Base-by-base conservation (phyloP, 2,113 vertebrate genomes). In the Hystrix brachyura region DNA sequence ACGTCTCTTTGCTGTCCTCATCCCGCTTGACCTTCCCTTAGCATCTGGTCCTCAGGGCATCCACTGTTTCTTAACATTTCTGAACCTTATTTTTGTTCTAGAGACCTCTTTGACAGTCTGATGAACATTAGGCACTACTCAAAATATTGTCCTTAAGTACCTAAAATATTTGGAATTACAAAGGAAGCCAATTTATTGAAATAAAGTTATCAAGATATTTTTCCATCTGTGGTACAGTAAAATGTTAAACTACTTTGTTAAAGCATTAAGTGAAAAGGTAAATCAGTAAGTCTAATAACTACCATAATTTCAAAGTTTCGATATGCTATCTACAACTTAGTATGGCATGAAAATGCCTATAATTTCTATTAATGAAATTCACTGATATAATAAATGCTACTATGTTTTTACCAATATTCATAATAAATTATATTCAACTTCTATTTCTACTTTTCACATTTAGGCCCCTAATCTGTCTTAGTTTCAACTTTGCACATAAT, bases 61-160 rank as follows among this genome's bases (percentile, higher is more conserved):
- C 32, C 60, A n/a, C 53, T 34, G n/a, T 87, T 53, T 62, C 72
- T 90, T 82, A 95, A 60, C 91, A 57, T 83, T 78, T 62, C 69
- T 79, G 46, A 83, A 78, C 11, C 60, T 83, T 51, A 64, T 48
- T 80, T 79, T 23, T 7, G 43, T 19, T 14, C 46, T n/a, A 62
- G 7, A 25, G 29, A 48, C 27, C 67, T 29, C 67, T 51, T 62
- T 23, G 38, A 65, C 34, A 34, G 10, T 93, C 65, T 95, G 34
- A 46, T 81, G 23, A 46, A 96, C 59, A 8, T 55, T 59, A 43
- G 19, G 8, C 4, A 25, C 53, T 91, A 32, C 25, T 79, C 38
- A n/a, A 59, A 95, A 88, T 57, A 91, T 17, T 59, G 15, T 43
- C 48, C 46, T 64, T 51, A 71, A 84, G 74, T n/a, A 95, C 18